Base-by-base conservation (phyloP, 1,140 invertebrate species). In the silkworm (Bombyx mori) region DNA sequence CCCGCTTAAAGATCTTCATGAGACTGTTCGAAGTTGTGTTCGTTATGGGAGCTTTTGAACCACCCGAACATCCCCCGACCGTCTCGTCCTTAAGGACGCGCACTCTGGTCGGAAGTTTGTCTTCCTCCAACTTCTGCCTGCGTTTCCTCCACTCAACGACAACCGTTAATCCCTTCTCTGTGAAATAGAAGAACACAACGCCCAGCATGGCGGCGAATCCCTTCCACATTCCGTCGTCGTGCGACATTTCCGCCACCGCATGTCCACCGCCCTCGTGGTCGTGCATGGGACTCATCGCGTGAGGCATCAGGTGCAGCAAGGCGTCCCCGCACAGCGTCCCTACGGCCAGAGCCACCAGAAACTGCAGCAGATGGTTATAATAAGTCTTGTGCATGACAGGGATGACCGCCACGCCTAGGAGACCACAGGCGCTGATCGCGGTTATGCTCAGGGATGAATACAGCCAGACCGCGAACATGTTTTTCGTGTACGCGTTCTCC, bases 251-350 rank as follows among this genome's bases (percentile, higher is more conserved):
- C 66, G 73, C 49, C 76, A 78, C 67, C 88, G 85, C 52, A 22
- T 67, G 4, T 7, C 58, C 62, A 10, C 62, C 62, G 52, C 82
- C 71, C 68, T 70, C 55, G 62, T 81, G 76, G 12, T 77, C 86
- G 77, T 90, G 89, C 82, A 90, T 64, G 69, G 75, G 73, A 56
- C 81, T 83, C 86, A 90, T 93, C 65, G 94, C 96, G 88, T 98
- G 97, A 52, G 97, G 97, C 73, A 98, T 89, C 12, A 99, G 90
- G 91, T 99, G 97, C 58, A 99, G 90, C 42, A 98, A 87, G 2
- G 97, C 97, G 89, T 98, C 97, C 6, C 96, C 96, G 47, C 94
- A 93, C 52, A 99, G 88, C 5, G 96, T 96, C 9, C 96, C 97
- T 44, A 98, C 94, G 43, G 97, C 97, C 56, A 98, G 87, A 0